These are phyloP conservation scores for Steatocranus sp. DNA, from an alignment of 2,797 vertebrate genomes.

Conservation along the genomic window DNA sequence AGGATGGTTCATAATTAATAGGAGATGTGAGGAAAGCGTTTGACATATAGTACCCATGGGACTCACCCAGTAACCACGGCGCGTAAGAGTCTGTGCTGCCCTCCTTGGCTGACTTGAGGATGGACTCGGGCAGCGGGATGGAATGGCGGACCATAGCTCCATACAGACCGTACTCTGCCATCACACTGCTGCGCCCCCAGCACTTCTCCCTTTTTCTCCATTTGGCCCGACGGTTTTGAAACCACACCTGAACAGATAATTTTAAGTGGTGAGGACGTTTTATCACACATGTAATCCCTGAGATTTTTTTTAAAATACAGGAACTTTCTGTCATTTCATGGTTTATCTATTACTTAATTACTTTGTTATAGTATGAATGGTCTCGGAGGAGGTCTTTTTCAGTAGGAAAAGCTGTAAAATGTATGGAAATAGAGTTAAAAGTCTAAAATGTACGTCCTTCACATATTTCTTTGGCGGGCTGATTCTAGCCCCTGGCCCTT, in stretches of 20 bases:
- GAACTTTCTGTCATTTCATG: background rate
- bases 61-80: constrained; percentile 90
- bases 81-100: constrained; percentile 97
- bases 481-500: background rate
- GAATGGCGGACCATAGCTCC: constrained; percentile 99
- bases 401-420: background rate
- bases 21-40: background rate
- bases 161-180: constrained; percentile 97
- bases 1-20: background rate
- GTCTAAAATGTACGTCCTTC: background rate
- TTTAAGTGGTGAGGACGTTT: background rate
- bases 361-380: background rate
- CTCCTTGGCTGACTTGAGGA: constrained; percentile 98
- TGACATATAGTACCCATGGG: background rate
- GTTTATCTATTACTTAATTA: background rate
- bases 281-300: background rate
- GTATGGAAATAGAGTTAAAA: background rate
- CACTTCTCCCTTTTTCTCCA: constrained; percentile 99
- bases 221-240: constrained; percentile 97
- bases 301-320: background rate
- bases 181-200: constrained; percentile 98
- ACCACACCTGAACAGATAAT: constrained; percentile 85
- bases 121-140: constrained; percentile 96
- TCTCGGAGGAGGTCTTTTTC: background rate
- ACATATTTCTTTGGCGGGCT: background rate